Evolutionary conservation across 2,888 invertebrate genomes (phyloP), one percentile per base, ranked within the genome.

Genomic region (Agonum fuliginosum): DNA sequence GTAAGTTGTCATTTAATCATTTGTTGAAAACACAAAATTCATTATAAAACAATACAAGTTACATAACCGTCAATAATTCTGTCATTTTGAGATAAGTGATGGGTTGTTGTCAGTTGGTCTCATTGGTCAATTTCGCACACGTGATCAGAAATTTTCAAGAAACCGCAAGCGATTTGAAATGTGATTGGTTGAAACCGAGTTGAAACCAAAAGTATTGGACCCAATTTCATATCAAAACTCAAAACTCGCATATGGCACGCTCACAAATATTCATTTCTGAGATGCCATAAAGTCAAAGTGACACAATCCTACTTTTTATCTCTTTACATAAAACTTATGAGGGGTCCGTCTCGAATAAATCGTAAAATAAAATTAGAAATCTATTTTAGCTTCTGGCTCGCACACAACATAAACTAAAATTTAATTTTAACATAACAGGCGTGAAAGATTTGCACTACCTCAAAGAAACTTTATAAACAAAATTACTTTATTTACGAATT

Each of bases 361-460:
- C 58, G 30, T 62, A 62, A 62, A 62, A 62, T 30, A 30, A 62
- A 62, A 62, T 62, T 62, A 62, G 58, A 62, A 62, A 14, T 62
- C 58, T 62, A 62, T 62, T 62, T 62, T 30, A 12, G 14, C 12
- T 17, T 27, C 27, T 62, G 58, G 58, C 58, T 27, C 27, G 58
- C 3, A 62, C 17, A 27, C 58, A 62, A 62, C 30, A 62, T 62
- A 62, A 62, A 62, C 58, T 62, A 27, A 30, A 62, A 62, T 62
- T 62, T 30, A 62, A 62, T 62, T 62, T 62, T 62, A 62, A 34
- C 2, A 10, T 54, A n/a, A 22, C 30, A 12, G 17, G 30, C 17
- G 58, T 30, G 54, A 54, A 62, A 62, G 58, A 30, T 62, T 30
- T 10, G 27, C 54, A 27, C 17, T 12, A 54, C 27, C 24, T 54